Evolutionary conservation across 2,113 vertebrate genomes (phyloP), one percentile per base, ranked within the genome.

Genomic region (Hipposideros armiger): DNA sequence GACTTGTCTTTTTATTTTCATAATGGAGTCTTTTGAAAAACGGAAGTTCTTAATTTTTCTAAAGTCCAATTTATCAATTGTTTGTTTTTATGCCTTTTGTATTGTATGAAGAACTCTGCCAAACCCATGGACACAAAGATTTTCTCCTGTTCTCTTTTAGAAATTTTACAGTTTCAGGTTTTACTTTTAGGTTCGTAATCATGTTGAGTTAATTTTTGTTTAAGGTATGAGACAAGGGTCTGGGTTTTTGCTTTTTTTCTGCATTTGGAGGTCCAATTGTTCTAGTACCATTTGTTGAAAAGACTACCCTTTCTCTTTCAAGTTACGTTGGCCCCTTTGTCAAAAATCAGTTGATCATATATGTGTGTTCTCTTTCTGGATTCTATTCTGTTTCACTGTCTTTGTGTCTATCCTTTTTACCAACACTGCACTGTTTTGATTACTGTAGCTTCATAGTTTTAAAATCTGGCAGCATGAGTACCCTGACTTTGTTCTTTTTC

Each of bases 1-100:
- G 36, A 52, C 64, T 70, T 93, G 7, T 82, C 62, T 52, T 93
- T 94, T 72, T 28, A 30, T 62, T 85, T 92, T 96, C 64, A 42
- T 58, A 50, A 52, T 69, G 88, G 45, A 77, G 22, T 81, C 80
- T 73, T 94, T 91, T 54, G 64, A 88, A 91, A 82, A 86, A 60
- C 47, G 93, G 47, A 90, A 69, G 54, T 66, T 95, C 95, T 91
- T 80, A n/a, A 89, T 95, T 94, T 82, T 93, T 70, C 72, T 76
- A 13, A 81, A 54, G 24, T 70, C 76, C 74, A 36, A 2, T 69
- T 66, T 72, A 42, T 72, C 26, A 58, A 15, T 93, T 20, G 28
- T 94, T 91, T 92, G 73, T 91, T 91, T 72, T 72, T 54, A 74
- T 50, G 89, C 32, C 73, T 92, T 86, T 78, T 60, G 36, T 80